Evolutionary conservation across 2,113 vertebrate genomes (phyloP).

Genomic region (Podarcis raffonei): DNA sequence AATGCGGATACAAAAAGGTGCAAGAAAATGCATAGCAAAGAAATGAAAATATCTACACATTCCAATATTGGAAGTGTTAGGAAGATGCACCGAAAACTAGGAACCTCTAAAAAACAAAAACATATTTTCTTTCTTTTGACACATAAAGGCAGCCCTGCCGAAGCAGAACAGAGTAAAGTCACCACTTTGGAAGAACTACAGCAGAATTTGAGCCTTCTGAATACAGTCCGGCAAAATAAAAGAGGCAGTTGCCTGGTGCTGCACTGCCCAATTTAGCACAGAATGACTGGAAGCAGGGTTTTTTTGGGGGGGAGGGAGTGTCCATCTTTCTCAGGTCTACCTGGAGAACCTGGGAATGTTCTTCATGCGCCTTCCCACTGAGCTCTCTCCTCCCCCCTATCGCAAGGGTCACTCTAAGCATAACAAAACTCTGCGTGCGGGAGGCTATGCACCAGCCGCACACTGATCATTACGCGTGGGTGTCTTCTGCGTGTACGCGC

Average conservation of each 20-base stretch:
- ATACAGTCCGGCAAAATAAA: neutral
- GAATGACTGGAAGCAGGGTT: neutral
- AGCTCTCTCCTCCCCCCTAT: neutral
- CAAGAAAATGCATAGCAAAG: no score
- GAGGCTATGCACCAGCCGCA: neutral
- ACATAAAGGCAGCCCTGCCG: accelerated
- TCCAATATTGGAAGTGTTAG: no score
- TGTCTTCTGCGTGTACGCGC: no score
- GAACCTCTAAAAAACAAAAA: no score
- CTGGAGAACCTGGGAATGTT: neutral
- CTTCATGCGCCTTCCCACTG: neutral
- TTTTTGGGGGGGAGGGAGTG: neutral
- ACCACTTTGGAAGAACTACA: neutral
- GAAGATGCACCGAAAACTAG: accelerated
- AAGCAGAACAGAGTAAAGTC: neutral
- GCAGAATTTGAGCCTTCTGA: neutral
- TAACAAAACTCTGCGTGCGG: no score
- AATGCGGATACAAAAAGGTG: no score
- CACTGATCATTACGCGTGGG: neutral
- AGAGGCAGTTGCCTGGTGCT: neutral
- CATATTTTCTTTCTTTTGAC: neutral
- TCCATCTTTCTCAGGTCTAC: neutral
- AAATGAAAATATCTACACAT: no score
- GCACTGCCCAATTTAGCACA: neutral
- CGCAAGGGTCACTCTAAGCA: no score